Evolutionary conservation across 1,140 invertebrate species (phyloP), one percentile per base, ranked within the genome.

Genomic region (Pogonus chalceus): DNA sequence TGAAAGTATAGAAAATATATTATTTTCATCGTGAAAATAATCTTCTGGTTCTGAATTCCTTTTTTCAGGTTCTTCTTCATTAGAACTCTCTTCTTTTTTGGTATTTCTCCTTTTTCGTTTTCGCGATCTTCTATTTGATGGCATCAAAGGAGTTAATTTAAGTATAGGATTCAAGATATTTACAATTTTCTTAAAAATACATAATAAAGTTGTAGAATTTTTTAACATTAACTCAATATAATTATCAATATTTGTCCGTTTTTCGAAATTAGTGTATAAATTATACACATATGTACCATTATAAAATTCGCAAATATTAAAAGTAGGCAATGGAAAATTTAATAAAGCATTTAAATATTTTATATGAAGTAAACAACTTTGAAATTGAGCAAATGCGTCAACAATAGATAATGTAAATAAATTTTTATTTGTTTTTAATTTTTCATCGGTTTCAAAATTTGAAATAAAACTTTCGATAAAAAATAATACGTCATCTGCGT

Each of bases 271-370:
- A 47, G 69, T 63, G 58, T 77, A 80, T 7, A 86, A 68, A 74
- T 88, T 88, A 60, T 88, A 89, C 2, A 85, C 59, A 63, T 88
- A 80, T 4, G 83, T 83, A 0, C 86, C 85, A 70, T 86, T 83
- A 57, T 76, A 86, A 47, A 80, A 72, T 58, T 78, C 74, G 39
- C 72, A 74, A 62, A 82, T 72, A 31, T 69, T 67, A 26, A 74
- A 73, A 60, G 68, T 64, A 52, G 69, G 56, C 59, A 79, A 80
- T 0, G 80, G 81, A 56, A 67, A 69, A 20, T 72, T 65, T n/a
- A 87, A 70, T 20, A 88, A 60, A 1, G 68, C 68, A 72, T 88
- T 88, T 16, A 90, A 69, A 54, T 77, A 69, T 57, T 79, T 78
- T 1, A 78, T 63, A 49, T 83, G 75, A 35, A 71, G 75, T 20